Evolutionary conservation across 2,113 vertebrate genomes (phyloP).

Genomic region (Neoarius graeffei): DNA sequence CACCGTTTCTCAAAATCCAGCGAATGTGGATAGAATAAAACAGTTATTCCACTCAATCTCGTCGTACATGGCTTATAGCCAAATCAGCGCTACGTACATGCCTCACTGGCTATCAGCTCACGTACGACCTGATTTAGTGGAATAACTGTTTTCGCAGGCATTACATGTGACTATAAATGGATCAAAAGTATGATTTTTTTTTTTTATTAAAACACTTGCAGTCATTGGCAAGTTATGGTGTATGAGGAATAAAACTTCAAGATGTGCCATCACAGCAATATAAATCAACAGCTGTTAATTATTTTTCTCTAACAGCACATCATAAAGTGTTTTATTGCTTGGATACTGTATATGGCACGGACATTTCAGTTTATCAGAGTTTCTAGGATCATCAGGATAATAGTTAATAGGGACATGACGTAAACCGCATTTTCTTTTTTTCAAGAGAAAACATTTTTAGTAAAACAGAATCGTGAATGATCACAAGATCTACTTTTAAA

Average conservation of each 20-base stretch:
- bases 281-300: background rate
- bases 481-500: background rate
- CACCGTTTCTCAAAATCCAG: too few species aligned
- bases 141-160: background rate
- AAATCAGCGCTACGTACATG: too few species aligned
- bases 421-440: too few species aligned
- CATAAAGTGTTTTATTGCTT: background rate
- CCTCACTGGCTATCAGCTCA: too few species aligned
- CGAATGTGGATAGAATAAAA: too few species aligned
- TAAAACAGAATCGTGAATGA: background rate
- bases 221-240: background rate
- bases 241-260: background rate
- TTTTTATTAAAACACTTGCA: background rate
- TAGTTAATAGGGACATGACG: background rate
- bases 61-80: too few species aligned
- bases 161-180: background rate
- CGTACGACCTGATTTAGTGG: too few species aligned
- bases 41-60: too few species aligned
- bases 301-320: background rate
- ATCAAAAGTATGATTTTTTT: background rate
- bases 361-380: background rate
- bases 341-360: background rate
- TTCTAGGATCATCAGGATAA: background rate
- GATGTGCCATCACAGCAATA: too few species aligned
- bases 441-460: background rate